Conservation (phyloP, 2,888 invertebrate species). For the Dicyrtomina minuta region DNA sequence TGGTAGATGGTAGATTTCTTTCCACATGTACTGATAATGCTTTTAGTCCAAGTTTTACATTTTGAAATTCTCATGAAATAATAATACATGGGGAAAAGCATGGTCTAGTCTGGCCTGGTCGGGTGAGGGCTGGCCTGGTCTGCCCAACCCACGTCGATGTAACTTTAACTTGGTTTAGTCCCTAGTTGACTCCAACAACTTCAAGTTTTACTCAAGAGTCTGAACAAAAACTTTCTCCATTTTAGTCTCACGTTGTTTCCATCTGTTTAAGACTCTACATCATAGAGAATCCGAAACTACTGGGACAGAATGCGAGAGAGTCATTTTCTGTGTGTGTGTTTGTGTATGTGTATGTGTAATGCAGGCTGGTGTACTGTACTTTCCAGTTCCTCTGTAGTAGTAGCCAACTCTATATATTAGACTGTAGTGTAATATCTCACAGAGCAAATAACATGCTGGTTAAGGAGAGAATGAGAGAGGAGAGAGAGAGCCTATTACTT, state of each 20-base stretch:
- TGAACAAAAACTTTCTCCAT: too few species aligned
- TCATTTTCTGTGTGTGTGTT: neutral
- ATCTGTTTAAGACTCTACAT: too few species aligned
- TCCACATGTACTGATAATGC: slow-evolving; percentile 9
- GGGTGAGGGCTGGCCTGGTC: too few species aligned
- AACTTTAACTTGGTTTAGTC: neutral
- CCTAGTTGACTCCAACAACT: slow-evolving; percentile 8
- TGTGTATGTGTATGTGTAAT: too few species aligned
- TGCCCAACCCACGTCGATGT: too few species aligned
- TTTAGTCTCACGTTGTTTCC: too few species aligned
- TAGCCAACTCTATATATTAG: too few species aligned
- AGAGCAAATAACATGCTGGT: neutral
- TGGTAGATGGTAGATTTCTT: neutral
- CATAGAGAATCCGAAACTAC: slow-evolving; percentile 1
- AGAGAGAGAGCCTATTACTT: neutral
- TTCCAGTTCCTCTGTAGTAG: too few species aligned
- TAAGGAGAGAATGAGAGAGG: neutral
- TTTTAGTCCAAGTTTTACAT: slow-evolving; percentile 14
- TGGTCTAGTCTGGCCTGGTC: too few species aligned
- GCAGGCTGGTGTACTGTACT: too few species aligned
- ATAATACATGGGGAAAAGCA: slow-evolving; percentile 8
- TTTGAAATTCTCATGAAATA: slow-evolving; percentile 21
- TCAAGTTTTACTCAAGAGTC: neutral
- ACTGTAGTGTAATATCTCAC: too few species aligned
- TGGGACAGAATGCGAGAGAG: neutral